Conservation (phyloP, 2,113 vertebrate species). For the Poeciliopsis prolifica region DNA sequence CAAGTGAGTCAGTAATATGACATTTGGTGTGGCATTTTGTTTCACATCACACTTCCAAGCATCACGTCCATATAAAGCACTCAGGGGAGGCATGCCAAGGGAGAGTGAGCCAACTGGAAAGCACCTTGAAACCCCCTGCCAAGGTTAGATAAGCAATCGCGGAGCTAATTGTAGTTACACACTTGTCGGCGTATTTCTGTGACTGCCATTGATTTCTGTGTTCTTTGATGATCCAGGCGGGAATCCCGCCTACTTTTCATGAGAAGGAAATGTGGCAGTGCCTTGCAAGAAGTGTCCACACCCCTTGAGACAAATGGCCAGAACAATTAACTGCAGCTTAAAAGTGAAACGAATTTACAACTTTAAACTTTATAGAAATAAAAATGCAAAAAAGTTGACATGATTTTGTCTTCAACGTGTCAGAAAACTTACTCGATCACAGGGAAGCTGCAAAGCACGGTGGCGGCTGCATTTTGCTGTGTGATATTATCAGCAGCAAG, state of each 20-base stretch:
- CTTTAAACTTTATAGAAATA: background rate
- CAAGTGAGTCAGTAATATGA: constrained; percentile 79
- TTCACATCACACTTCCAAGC: constrained; percentile 57
- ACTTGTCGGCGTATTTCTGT: constrained; percentile 2
- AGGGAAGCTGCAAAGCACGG: background rate
- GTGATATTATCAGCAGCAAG: background rate
- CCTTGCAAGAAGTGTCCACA: background rate
- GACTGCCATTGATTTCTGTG: constrained; percentile 44
- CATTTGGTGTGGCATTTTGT: constrained; percentile 79
- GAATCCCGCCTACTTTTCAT: background rate
- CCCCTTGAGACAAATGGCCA: background rate
- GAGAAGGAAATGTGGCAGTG: background rate
- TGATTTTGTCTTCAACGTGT: too few species aligned
- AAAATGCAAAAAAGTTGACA: too few species aligned
- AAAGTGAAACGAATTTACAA: background rate
- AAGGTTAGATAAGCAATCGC: constrained; percentile 50
- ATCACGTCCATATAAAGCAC: constrained; percentile 38
- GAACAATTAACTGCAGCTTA: background rate
- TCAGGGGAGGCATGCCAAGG: constrained; percentile 21
- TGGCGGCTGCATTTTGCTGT: background rate
- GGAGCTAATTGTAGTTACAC: constrained; percentile 15
- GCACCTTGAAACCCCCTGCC: constrained; percentile 46
- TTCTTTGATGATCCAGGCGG: constrained; percentile 4
- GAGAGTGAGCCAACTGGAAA: constrained; percentile 17
- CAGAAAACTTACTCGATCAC: background rate